These are phyloP conservation scores for Dinocampus coccinellae DNA, from an alignment of 2,888 invertebrate genomes.

Conservation along the genomic window DNA sequence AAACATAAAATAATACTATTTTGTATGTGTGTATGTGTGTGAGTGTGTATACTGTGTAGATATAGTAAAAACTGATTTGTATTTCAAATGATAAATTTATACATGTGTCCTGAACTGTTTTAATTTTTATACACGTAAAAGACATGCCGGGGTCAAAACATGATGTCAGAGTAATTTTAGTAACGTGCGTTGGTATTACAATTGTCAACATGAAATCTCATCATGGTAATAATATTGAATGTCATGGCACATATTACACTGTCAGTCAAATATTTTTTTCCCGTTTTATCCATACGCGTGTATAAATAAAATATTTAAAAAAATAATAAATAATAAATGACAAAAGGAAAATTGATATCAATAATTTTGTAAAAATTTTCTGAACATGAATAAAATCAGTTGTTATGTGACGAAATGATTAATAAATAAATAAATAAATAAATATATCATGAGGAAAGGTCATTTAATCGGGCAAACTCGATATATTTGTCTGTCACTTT, in stretches of 20 bases:
- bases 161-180: conserved; percentile 44
- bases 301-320: conserved; percentile 5
- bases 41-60: no score
- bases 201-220: neutral
- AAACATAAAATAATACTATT: neutral
- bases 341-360: neutral
- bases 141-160: conserved; percentile 39
- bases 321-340: neutral
- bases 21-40: no score
- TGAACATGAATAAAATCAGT: neutral
- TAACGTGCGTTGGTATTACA: conserved; percentile 1
- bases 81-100: conserved; percentile 23
- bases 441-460: neutral
- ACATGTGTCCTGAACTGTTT: conserved; percentile 12
- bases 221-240: neutral
- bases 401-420: neutral
- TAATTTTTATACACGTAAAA: conserved; percentile 42
- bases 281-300: neutral
- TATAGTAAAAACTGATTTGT: conserved; percentile 30
- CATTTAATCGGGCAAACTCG: neutral
- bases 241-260: neutral
- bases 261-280: no score
- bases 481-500: neutral
- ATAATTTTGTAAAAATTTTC: neutral
- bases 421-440: neutral